Evolutionary conservation across 2,113 vertebrate genomes (phyloP).

Genomic region (Heterocephalus glaber): DNA sequence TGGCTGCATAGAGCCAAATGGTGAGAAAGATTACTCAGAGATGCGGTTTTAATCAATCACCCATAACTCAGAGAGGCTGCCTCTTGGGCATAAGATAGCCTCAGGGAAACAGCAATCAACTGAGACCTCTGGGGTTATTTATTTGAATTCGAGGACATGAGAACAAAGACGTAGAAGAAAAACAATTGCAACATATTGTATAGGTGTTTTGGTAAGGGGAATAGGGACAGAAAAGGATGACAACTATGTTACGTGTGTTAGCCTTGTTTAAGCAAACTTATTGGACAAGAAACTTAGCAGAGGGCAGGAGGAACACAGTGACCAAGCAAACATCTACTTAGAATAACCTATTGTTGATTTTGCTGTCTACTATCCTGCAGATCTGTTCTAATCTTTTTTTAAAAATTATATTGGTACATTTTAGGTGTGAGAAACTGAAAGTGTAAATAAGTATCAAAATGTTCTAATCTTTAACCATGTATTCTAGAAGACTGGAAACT

Average conservation of each 20-base stretch:
- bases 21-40: not conserved
- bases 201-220: not conserved
- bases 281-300: not conserved
- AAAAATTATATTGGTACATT: too few relatives aligned
- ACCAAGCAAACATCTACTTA: not conserved
- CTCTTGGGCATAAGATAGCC: not conserved
- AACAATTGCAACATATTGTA: not conserved
- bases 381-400: not conserved
- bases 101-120: not conserved
- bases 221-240: not conserved
- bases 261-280: not conserved
- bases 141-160: not conserved
- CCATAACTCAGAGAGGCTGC: not conserved
- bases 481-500: not conserved
- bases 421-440: too few relatives aligned
- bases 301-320: not conserved
- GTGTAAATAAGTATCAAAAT: too few relatives aligned
- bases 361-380: not conserved
- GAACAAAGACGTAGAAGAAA: not conserved
- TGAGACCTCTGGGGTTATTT: not conserved
- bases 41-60: not conserved
- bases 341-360: not conserved
- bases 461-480: not conserved
- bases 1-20: not conserved
- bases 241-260: not conserved